phyloP scores from a whole-genome alignment of 2,113 vertebrate genomes.

The Lepidiolamprologus cunningtoni region DNA sequence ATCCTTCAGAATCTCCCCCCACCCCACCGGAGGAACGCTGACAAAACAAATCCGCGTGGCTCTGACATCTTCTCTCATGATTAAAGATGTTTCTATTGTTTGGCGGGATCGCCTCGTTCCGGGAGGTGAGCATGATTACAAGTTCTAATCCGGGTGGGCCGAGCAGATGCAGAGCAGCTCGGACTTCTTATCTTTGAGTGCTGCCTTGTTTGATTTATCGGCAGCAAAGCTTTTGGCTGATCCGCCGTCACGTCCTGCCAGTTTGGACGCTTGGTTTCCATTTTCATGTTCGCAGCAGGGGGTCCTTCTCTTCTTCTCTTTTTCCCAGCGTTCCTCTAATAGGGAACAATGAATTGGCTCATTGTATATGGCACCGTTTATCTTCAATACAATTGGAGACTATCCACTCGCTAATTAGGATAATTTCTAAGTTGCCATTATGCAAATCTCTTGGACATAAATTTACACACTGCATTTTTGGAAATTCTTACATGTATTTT shows the following conservation, averaged over 20 bases:
- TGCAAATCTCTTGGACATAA: slow-evolving; percentile 40
- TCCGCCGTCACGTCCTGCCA: slow-evolving; percentile 38
- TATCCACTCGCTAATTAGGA: slow-evolving; percentile 50
- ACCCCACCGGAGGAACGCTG: background rate
- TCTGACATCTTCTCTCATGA: background rate
- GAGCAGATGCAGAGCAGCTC: background rate
- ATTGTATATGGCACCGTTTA: background rate
- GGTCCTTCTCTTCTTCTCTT: background rate
- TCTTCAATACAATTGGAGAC: slow-evolving; percentile 33
- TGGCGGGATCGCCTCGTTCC: background rate
- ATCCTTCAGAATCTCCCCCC: background rate
- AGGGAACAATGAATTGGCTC: slow-evolving; percentile 46
- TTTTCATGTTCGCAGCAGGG: slow-evolving; percentile 53
- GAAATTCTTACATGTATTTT: no score
- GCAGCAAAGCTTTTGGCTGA: slow-evolving; percentile 44
- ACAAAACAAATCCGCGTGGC: background rate
- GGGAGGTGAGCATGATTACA: background rate
- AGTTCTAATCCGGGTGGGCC: background rate
- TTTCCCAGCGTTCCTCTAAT: background rate
- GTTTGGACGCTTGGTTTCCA: slow-evolving; percentile 57
- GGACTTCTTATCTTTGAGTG: background rate
- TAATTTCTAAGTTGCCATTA: slow-evolving; percentile 14
- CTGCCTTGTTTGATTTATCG: background rate
- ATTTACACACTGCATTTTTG: background rate
- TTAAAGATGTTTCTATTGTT: background rate